Conservation (phyloP, 2,797 vertebrate species). For the Trachurus trachurus region DNA sequence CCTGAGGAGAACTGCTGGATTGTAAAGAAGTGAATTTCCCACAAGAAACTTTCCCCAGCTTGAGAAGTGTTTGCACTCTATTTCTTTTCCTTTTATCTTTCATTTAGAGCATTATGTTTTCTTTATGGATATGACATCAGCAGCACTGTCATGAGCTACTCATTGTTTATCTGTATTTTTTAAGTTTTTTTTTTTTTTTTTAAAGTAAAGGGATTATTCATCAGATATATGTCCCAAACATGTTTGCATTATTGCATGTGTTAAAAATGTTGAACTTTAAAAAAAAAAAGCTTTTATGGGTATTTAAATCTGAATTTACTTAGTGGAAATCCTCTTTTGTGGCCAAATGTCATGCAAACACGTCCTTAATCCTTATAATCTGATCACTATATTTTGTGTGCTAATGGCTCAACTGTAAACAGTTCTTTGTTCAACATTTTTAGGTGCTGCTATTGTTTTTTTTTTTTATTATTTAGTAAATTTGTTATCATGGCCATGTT, state of each 20-base stretch:
- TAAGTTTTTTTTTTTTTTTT: no score
- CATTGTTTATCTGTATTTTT: no score
- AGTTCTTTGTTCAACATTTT: conserved; percentile 27
- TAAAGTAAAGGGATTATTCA: no score
- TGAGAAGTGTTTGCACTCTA: neutral
- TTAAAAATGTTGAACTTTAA: neutral
- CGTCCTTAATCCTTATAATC: conserved; percentile 66
- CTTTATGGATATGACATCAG: neutral
- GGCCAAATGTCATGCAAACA: conserved; percentile 53
- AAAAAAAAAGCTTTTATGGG: conserved; percentile 7
- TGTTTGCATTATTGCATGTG: neutral
- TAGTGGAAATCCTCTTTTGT: conserved; percentile 36
- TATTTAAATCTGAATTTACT: conserved; percentile 19
- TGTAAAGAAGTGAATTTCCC: conserved; percentile 24
- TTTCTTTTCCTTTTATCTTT: neutral
- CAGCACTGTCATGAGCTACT: neutral
- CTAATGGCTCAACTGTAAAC: conserved; percentile 31
- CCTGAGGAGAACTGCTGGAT: conserved; percentile 25
- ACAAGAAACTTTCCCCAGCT: neutral
- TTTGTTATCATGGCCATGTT: neutral
- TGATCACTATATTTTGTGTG: conserved; percentile 35
- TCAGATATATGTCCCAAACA: neutral
- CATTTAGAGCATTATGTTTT: neutral
- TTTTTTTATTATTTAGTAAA: neutral
- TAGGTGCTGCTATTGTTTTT: neutral